These are phyloP conservation scores for Pelvicachromis taeniatus DNA, from an alignment of 2,113 vertebrate species.

Conservation along the genomic window DNA sequence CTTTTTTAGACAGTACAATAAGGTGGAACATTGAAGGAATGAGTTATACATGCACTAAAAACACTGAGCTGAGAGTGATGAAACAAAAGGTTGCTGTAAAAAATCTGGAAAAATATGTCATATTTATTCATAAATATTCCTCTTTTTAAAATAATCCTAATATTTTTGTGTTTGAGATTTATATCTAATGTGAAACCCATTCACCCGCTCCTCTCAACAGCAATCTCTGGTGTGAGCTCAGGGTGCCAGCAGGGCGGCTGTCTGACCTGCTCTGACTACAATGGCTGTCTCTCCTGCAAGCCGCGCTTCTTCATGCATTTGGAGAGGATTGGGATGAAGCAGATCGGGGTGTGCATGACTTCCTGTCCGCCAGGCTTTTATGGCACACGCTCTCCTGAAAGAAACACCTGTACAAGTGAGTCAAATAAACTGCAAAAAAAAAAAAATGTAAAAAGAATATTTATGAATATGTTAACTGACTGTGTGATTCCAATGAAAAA, in stretches of 20 bases:
- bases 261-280: conserved; percentile 96
- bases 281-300: conserved; percentile 96
- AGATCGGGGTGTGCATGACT: conserved; percentile 93
- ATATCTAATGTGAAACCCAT: background rate
- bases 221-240: conserved; percentile 86
- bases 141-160: background rate
- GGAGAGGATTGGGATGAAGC: conserved; percentile 97
- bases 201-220: conserved; percentile 67
- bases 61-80: background rate
- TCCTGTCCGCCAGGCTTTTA: conserved; percentile 95
- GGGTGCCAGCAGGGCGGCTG: conserved; percentile 95
- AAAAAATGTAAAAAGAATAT: rapidly evolving
- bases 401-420: conserved; percentile 91
- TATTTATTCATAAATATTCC: background rate
- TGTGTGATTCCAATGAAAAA: background rate
- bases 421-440: background rate
- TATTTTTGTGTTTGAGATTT: background rate
- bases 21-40: background rate
- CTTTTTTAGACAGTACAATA: background rate
- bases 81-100: background rate
- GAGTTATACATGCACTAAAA: background rate
- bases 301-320: conserved; percentile 96
- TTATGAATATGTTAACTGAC: background rate
- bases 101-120: background rate
- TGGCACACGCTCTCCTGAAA: conserved; percentile 91